Percentiles rank a stretch among this genome's conserved stretches.
These are phyloP conservation scores for Falco berigora DNA, from an alignment of 2,797 vertebrate genomes.

Conservation along the genomic window DNA sequence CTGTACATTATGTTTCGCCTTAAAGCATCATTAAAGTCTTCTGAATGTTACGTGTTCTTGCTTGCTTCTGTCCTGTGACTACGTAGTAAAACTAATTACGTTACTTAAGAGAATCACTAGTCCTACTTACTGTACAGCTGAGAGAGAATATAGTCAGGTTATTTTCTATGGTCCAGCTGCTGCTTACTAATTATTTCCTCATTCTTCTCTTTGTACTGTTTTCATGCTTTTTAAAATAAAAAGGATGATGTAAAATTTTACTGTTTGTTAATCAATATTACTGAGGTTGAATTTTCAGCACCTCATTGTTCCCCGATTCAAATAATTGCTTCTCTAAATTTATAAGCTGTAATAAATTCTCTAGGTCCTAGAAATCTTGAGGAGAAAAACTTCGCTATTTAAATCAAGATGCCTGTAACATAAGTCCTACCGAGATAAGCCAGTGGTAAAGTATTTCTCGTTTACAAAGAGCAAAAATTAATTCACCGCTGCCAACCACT, in stretches of 20 bases:
- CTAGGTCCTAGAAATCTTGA: background rate
- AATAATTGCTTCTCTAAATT: background rate
- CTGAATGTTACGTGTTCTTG: slow-evolving; percentile 59
- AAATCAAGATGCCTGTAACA: background rate
- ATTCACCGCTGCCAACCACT: background rate
- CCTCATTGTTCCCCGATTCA: background rate
- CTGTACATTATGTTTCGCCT: slow-evolving; percentile 67
- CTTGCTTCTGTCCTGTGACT: background rate
- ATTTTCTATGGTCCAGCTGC: background rate
- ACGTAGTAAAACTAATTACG: background rate
- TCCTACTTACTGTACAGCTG: slow-evolving; percentile 62
- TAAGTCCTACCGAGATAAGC: background rate
- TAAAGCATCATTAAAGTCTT: slow-evolving; percentile 69
- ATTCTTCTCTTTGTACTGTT: slow-evolving; percentile 79
- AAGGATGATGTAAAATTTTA: slow-evolving; percentile 12
- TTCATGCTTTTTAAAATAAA: slow-evolving; percentile 79
- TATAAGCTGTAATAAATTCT: background rate
- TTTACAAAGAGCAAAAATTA: background rate
- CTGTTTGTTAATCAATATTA: background rate
- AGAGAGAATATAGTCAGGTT: background rate
- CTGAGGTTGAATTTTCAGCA: background rate
- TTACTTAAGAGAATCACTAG: background rate
- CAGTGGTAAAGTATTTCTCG: background rate
- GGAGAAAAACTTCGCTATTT: background rate
- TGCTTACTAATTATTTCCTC: slow-evolving; percentile 67